phyloP scores from a whole-genome alignment of 2,113 vertebrate genomes.

The Delphinus delphis region DNA sequence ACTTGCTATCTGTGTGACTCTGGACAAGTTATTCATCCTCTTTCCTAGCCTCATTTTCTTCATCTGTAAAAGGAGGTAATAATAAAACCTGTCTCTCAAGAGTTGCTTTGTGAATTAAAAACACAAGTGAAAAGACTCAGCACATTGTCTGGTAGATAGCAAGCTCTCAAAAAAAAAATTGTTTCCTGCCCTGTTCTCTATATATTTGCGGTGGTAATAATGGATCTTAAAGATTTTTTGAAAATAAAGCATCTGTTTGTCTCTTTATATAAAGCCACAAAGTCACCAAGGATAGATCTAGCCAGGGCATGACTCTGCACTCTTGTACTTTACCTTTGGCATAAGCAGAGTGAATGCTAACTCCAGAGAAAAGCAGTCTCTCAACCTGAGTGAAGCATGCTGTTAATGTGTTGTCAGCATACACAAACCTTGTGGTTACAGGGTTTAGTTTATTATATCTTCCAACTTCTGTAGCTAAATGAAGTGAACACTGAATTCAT shows the following conservation, averaged over 20 bases:
- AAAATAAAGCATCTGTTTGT: background rate
- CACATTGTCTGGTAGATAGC: background rate
- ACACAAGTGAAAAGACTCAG: background rate
- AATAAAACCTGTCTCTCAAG: background rate
- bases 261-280: slow-evolving; percentile 1
- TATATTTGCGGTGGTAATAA: background rate
- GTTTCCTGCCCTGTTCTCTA: background rate
- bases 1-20: background rate
- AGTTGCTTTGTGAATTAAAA: background rate
- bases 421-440: background rate
- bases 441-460: background rate
- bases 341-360: background rate
- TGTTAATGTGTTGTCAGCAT: background rate
- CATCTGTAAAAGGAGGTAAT: background rate
- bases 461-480: background rate
- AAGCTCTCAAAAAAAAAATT: background rate
- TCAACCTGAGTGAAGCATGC: background rate
- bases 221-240: background rate
- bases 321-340: background rate
- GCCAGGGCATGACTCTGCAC: background rate
- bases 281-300: background rate
- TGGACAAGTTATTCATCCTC: background rate
- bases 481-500: background rate
- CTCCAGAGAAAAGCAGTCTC: background rate
- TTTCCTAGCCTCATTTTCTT: slow-evolving; percentile 13